These are phyloP conservation scores for Ibidorhyncha struthersii DNA, from an alignment of 2,113 vertebrate genomes.

Conservation along the genomic window DNA sequence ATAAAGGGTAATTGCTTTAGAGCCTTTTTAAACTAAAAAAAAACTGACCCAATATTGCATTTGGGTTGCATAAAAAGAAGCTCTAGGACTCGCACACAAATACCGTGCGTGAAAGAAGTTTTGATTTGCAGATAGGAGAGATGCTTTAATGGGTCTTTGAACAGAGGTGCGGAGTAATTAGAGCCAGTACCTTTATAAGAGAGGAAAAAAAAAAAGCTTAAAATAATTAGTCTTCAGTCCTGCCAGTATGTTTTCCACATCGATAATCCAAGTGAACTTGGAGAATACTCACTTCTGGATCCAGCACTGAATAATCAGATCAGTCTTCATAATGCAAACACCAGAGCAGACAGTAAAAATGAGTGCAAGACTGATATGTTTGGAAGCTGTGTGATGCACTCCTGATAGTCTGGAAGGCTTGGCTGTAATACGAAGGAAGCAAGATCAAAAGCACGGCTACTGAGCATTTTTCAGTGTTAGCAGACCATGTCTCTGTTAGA, in stretches of 20 bases:
- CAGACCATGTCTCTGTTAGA: constrained; percentile 26
- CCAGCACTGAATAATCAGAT: not conserved
- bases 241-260: not conserved
- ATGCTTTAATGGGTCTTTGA: not conserved
- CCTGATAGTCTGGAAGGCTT: not conserved
- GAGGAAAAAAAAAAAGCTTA: not conserved
- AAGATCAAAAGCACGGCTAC: constrained; percentile 2
- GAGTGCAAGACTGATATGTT: not conserved
- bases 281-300: not conserved
- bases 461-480: constrained; percentile 49
- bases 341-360: not conserved
- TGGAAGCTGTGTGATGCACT: constrained; percentile 1
- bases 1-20: not conserved
- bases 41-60: not conserved
- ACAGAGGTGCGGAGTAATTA: not conserved
- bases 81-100: not conserved
- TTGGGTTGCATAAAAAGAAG: not conserved
- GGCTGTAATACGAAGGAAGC: not conserved
- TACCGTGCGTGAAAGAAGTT: not conserved
- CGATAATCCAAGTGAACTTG: not conserved
- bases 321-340: constrained; percentile 10
- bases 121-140: not conserved
- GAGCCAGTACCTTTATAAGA: not conserved
- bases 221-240: constrained; percentile 1
- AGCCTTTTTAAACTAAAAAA: not conserved